Evolutionary conservation across 2,888 invertebrate genomes (phyloP).

Genomic region (Andrena dorsata): DNA sequence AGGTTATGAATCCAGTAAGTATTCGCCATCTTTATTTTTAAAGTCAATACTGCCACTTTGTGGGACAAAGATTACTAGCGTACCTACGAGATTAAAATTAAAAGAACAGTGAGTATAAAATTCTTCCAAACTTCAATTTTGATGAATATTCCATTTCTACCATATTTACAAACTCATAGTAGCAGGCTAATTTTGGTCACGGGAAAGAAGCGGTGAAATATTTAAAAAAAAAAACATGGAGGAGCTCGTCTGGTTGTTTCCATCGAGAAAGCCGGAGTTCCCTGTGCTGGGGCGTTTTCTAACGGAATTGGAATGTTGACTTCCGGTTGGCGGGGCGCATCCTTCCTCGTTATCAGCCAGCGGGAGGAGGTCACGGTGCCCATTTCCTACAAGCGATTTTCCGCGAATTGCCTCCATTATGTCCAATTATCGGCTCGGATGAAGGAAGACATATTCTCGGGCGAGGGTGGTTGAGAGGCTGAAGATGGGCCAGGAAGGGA

Average conservation of each 20-base stretch:
- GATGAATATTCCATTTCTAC: background rate
- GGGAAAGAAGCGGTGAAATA: background rate
- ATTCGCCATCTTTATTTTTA: too few species aligned
- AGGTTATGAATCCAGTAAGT: too few species aligned
- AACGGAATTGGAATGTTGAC: slow-evolving; percentile 62
- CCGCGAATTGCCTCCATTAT: slow-evolving; percentile 82
- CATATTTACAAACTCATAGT: background rate
- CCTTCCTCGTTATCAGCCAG: slow-evolving; percentile 56
- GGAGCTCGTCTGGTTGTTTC: slow-evolving; percentile 4
- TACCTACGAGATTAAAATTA: too few species aligned
- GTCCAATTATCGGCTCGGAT: slow-evolving; percentile 82
- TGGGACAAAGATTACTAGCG: too few species aligned
- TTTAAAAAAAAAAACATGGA: background rate
- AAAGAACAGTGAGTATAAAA: background rate
- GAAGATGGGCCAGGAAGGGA: slow-evolving; percentile 12
- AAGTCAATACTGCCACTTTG: too few species aligned
- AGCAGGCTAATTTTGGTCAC: background rate
- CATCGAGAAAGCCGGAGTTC: slow-evolving; percentile 3
- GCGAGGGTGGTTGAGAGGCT: slow-evolving; percentile 24
- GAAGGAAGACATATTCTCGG: slow-evolving; percentile 69
- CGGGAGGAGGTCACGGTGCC: slow-evolving; percentile 61
- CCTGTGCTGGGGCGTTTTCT: slow-evolving; percentile 31
- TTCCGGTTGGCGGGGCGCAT: slow-evolving; percentile 61
- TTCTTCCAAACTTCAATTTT: background rate
- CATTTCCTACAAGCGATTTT: slow-evolving; percentile 83